Percentiles rank a stretch among this genome's conserved stretches.
Evolutionary conservation across 2,888 invertebrate genomes (phyloP).

Genomic region (Pammene aurita): DNA sequence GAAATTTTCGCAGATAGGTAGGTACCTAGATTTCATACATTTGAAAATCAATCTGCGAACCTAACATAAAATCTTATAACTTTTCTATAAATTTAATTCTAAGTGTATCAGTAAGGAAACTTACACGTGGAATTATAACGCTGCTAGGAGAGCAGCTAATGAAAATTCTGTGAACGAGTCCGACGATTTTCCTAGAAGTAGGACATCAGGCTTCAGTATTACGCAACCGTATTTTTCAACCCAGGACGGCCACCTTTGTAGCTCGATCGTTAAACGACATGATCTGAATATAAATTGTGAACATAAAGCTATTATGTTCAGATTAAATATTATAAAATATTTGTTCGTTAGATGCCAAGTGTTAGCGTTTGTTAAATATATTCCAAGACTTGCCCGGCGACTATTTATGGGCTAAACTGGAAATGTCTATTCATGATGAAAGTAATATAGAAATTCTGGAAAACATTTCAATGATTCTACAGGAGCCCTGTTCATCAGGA

Average conservation of each 20-base stretch:
- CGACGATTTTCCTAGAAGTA: slow-evolving; percentile 33
- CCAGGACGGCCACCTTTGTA: slow-evolving; percentile 50
- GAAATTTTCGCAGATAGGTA: neutral
- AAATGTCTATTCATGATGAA: neutral
- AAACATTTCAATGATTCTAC: neutral
- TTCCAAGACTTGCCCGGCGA: slow-evolving; percentile 9
- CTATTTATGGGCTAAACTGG: neutral
- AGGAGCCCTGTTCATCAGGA: neutral
- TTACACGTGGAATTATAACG: neutral
- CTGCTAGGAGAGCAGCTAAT: slow-evolving; percentile 17
- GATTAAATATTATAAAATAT: slow-evolving; percentile 33
- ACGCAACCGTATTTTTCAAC: slow-evolving; percentile 56
- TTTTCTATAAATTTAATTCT: too few relatives aligned
- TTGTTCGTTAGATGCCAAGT: slow-evolving; percentile 33
- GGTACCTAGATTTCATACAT: neutral
- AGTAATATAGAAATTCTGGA: neutral
- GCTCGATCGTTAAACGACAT: slow-evolving; percentile 49
- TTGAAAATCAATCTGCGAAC: too few relatives aligned
- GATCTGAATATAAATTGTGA: slow-evolving; percentile 38
- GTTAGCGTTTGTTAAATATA: slow-evolving; percentile 32
- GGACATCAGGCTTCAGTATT: slow-evolving; percentile 44
- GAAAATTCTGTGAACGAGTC: slow-evolving; percentile 20
- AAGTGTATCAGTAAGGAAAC: too few relatives aligned
- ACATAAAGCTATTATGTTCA: slow-evolving; percentile 38
- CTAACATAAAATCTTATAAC: too few relatives aligned